These are phyloP conservation scores for Bufotes viridis DNA, from an alignment of 2,797 vertebrate genomes.

Conservation along the genomic window DNA sequence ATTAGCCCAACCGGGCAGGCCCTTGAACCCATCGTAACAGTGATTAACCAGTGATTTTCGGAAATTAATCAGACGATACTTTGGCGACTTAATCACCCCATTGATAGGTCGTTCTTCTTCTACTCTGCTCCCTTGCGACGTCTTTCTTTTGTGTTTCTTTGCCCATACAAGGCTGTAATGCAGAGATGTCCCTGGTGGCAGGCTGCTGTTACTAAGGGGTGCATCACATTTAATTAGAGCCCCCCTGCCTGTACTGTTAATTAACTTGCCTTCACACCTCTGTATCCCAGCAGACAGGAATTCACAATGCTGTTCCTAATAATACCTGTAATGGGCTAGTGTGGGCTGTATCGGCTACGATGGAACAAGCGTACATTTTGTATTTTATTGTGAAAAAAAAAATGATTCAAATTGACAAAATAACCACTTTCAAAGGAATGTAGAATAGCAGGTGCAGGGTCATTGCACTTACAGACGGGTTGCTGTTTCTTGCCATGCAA, in stretches of 20 bases:
- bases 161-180: not conserved
- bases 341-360: not conserved
- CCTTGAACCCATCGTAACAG: too few species aligned
- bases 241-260: not conserved
- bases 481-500: not conserved
- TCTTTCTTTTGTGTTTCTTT: not conserved
- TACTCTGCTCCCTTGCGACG: too few species aligned
- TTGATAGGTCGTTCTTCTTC: too few species aligned
- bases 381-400: not conserved
- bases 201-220: not conserved
- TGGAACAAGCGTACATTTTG: constrained; percentile 5
- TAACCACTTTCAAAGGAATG: not conserved
- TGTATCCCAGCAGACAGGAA: not conserved
- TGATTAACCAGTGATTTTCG: too few species aligned
- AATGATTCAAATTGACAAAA: not conserved
- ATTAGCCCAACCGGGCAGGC: too few species aligned
- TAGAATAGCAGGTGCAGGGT: not conserved
- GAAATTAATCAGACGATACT: too few species aligned
- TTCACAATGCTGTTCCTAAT: not conserved
- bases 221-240: not conserved
- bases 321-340: constrained; percentile 1
- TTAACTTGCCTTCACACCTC: not conserved
- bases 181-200: not conserved
- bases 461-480: not conserved
- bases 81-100: too few species aligned